These are phyloP conservation scores for Agriopis marginaria DNA, from an alignment of 2,888 invertebrate species.

Conservation along the genomic window DNA sequence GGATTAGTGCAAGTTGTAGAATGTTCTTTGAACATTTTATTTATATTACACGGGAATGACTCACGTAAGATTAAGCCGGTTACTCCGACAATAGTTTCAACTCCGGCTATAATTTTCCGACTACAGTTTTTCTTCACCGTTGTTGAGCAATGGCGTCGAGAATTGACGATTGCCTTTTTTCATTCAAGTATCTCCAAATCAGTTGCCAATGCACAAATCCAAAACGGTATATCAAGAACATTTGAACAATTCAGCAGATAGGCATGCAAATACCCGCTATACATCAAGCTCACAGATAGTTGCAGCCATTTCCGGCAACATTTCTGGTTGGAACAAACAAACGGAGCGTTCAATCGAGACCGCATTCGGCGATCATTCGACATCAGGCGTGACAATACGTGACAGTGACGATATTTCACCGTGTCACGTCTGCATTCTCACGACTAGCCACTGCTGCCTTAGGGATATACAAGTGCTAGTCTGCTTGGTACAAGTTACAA, in stretches of 20 bases:
- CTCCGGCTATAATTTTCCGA: no score
- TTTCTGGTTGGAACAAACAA: constrained; percentile 27
- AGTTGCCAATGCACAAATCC: constrained; percentile 7
- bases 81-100: no score
- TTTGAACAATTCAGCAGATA: constrained; percentile 24
- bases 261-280: constrained; percentile 14
- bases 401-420: constrained; percentile 54
- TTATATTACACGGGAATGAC: no score
- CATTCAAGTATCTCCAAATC: not conserved
- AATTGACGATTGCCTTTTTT: no score
- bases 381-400: constrained; percentile 38
- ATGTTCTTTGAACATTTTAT: no score
- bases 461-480: not conserved
- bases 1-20: no score
- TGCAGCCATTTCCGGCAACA: constrained; percentile 21
- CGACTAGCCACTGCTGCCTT: constrained; percentile 11
- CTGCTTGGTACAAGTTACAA: not conserved
- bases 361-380: constrained; percentile 38
- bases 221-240: constrained; percentile 18
- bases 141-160: no score
- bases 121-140: no score
- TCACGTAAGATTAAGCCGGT: no score
- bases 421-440: constrained; percentile 47
- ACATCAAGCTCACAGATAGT: constrained; percentile 27
- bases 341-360: constrained; percentile 39